These are phyloP conservation scores for Bettongia penicillata DNA, from an alignment of 2,113 vertebrate species.

Conservation along the genomic window DNA sequence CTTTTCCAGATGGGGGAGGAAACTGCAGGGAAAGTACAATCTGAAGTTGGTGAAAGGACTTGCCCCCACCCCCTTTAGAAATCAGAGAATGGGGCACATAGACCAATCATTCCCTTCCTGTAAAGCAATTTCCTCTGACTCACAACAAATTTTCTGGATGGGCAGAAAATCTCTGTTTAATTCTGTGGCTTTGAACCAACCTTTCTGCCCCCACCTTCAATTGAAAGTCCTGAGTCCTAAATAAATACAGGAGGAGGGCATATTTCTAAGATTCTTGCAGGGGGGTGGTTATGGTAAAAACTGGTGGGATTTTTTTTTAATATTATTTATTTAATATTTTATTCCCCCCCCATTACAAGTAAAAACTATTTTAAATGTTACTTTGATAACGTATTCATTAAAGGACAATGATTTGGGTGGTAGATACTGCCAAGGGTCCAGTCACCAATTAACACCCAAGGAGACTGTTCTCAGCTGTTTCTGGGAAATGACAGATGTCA, in stretches of 20 bases:
- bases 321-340: background rate
- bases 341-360: background rate
- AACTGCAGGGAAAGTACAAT: no score
- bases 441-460: accelerated
- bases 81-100: background rate
- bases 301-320: background rate
- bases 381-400: background rate
- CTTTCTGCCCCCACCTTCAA: background rate
- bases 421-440: accelerated
- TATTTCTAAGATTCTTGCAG: constrained; percentile 17
- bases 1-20: background rate
- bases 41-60: background rate
- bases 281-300: background rate
- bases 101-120: background rate
- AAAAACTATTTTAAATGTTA: background rate
- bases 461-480: background rate
- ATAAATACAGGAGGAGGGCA: constrained; percentile 38
- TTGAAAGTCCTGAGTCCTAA: constrained; percentile 60
- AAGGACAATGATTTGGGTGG: accelerated
- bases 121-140: constrained; percentile 45
- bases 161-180: background rate
- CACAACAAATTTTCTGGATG: background rate
- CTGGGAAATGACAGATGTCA: background rate
- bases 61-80: background rate
- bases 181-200: constrained; percentile 35